Conservation (phyloP, 92 coral and sea anemone species). For the Palythoa grandis region DNA sequence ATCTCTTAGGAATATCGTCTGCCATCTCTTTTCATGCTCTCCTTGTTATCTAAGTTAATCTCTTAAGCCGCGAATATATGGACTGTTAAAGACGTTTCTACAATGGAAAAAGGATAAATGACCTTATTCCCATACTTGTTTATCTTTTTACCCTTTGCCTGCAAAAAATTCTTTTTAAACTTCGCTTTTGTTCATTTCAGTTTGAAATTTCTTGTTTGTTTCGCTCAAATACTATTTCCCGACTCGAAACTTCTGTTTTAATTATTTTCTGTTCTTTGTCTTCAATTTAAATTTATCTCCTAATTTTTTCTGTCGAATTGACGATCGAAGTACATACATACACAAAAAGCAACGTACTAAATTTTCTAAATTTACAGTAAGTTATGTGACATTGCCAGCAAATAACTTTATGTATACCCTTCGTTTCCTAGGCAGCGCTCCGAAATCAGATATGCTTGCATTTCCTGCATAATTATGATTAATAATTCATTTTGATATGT, state of each 20-base stretch:
- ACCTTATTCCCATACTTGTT: neutral
- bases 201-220: neutral
- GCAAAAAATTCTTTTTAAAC: neutral
- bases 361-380: neutral
- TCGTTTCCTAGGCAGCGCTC: conserved; percentile 36
- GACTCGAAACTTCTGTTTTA: neutral
- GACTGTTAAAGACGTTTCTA: neutral
- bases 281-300: neutral
- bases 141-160: neutral
- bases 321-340: no score
- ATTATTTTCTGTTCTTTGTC: neutral
- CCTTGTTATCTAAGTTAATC: conserved; percentile 4
- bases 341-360: neutral
- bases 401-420: conserved; percentile 4
- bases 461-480: conserved; percentile 29
- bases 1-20: neutral
- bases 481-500: neutral
- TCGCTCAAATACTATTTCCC: neutral
- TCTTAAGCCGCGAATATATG: conserved; percentile 18
- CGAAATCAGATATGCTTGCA: neutral
- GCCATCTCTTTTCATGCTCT: neutral
- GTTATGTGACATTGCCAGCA: neutral
- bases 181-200: neutral
- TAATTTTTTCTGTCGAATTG: neutral
- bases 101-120: neutral